Evolutionary conservation across 2,113 vertebrate genomes (phyloP).

Genomic region (Indicator indicator): DNA sequence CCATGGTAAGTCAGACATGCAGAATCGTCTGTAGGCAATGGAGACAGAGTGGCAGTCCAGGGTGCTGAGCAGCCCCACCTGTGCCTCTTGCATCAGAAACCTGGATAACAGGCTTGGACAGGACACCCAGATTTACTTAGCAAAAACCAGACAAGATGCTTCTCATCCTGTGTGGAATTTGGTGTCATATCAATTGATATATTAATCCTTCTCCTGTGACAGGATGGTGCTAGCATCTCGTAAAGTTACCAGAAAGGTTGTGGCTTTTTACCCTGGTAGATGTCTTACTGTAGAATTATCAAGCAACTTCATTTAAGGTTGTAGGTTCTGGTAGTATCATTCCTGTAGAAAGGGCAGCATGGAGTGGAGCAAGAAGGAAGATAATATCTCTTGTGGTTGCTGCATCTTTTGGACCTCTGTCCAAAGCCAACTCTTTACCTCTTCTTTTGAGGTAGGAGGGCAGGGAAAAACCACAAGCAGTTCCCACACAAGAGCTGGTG

Average conservation of each 20-base stretch:
- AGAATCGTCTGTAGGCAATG: background rate
- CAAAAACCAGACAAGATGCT: background rate
- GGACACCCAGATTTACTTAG: background rate
- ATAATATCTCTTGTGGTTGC: background rate
- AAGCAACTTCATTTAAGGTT: background rate
- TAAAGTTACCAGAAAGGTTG: background rate
- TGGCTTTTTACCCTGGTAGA: rapidly evolving
- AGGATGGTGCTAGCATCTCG: background rate
- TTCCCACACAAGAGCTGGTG: background rate
- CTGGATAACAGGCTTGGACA: background rate
- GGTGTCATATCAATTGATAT: background rate
- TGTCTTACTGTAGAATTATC: background rate
- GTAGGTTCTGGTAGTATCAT: background rate
- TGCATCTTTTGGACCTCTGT: background rate
- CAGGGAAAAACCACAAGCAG: background rate
- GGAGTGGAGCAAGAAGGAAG: background rate
- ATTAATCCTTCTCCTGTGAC: background rate
- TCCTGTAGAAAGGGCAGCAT: background rate
- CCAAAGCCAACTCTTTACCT: background rate
- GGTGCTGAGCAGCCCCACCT: background rate
- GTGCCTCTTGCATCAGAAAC: background rate
- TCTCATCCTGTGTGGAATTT: background rate
- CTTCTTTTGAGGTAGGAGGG: background rate
- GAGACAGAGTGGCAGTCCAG: background rate
- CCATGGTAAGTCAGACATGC: background rate